Base-by-base conservation (phyloP, 1,140 invertebrate species). In the Sinonovacula constricta region DNA sequence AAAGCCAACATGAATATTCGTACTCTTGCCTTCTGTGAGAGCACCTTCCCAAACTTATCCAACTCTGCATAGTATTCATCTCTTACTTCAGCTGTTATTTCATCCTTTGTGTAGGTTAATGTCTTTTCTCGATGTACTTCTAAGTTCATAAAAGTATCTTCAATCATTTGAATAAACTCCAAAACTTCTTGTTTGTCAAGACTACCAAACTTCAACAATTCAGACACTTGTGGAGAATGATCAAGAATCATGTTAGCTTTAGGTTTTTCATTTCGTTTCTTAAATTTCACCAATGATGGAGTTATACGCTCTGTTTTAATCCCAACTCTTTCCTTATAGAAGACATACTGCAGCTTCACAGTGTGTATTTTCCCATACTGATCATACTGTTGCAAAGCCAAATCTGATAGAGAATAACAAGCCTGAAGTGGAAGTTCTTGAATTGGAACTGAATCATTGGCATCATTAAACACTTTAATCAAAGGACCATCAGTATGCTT, bases 281-380 rank as follows among this genome's bases (percentile, higher is more conserved):
- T 70, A 33, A 79, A 82, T 33, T 86, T 85, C 18, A 90, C 85
- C 82, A 89, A 85, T 15, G 87, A 85, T 24, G 88, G 83, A 24
- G 86, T 86, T 34, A 99, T 97, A 90, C 99, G 97, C 14, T 98
- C 98, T 0, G 98, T 96, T 85, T 98, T 92, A 15, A 99, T 96
- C 3, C 98, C 98, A 0, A 99, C 97, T 31, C 97, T 93, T 90
- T 99, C 98, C 90, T 99, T 99, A 91, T 99, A 99, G 91, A 99
- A 98, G 34, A 99, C 95, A 88, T 99, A 99, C 88, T 99, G 98
- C 53, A 99, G 92, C 91, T 99, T 99, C 18, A 99, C 94, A 0
- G 98, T 99, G 91, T 99, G 99, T 84, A 99, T 99, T 92, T 99
- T 99, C 3, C 98, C 98, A 90, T 96, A 99, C 87, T 98, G 95